Evolutionary conservation across 2,888 invertebrate genomes (phyloP).

Genomic region (Lithodes maja): DNA sequence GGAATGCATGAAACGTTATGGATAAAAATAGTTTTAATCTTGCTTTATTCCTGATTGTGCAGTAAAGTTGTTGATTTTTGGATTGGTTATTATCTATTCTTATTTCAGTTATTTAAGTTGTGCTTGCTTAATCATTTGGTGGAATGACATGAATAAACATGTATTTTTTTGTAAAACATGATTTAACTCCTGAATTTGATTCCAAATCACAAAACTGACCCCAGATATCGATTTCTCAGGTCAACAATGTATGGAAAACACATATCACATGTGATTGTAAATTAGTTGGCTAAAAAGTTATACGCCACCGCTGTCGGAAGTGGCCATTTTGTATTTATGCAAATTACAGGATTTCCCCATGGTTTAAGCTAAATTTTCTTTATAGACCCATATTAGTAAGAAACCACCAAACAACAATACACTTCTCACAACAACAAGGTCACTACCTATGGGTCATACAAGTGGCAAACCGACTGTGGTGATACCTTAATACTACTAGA

Average conservation of each 20-base stretch:
- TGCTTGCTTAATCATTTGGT: neutral
- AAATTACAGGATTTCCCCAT: constrained; percentile 16
- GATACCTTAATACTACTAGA: too few relatives aligned
- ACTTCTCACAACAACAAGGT: neutral
- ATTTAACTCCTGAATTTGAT: neutral
- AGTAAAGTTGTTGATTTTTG: neutral
- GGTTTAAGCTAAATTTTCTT: constrained; percentile 4
- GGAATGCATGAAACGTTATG: constrained; percentile 3
- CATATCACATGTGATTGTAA: too few relatives aligned
- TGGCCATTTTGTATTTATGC: neutral
- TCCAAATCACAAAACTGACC: constrained; percentile 6
- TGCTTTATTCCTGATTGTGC: constrained; percentile 12
- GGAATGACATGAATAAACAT: neutral
- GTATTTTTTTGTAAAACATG: neutral
- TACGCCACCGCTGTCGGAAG: constrained; percentile 3
- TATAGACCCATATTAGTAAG: constrained; percentile 1
- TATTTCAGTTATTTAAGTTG: neutral
- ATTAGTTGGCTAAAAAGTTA: neutral
- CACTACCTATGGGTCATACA: neutral
- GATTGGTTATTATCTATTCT: neutral
- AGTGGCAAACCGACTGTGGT: neutral
- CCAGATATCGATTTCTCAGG: too few relatives aligned
- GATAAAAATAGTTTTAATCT: constrained; percentile 10
- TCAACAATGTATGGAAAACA: too few relatives aligned
- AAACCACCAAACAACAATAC: neutral